These are phyloP conservation scores for Drosophila kuntzei DNA, from an alignment of 2,888 invertebrate species.

Conservation along the genomic window DNA sequence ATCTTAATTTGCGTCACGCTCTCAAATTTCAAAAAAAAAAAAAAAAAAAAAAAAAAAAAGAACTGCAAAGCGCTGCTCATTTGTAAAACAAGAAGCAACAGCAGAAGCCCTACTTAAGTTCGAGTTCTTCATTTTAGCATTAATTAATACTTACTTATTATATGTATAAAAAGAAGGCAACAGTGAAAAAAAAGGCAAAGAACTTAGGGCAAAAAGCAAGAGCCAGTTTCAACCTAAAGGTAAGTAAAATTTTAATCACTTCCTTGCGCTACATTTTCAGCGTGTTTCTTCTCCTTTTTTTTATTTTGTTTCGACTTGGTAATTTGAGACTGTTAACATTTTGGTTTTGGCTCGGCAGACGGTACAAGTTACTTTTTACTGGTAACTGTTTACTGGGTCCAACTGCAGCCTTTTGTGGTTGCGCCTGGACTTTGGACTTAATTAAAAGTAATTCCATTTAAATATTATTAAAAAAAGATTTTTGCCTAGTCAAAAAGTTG, in stretches of 20 bases:
- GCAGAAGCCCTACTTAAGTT: slow-evolving; percentile 71
- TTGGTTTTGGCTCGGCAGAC: slow-evolving; percentile 37
- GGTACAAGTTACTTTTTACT: not conserved
- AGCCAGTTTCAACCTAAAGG: slow-evolving; percentile 35
- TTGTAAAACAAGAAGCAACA: slow-evolving; percentile 68
- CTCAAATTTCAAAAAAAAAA: slow-evolving; percentile 62
- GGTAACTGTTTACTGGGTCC: not conserved
- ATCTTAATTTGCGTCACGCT: slow-evolving; percentile 68
- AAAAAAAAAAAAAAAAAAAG: slow-evolving; percentile 20
- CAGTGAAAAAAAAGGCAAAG: slow-evolving; percentile 31
- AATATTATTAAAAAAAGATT: slow-evolving; percentile 68
- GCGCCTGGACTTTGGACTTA: slow-evolving; percentile 63
- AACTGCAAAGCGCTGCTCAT: slow-evolving; percentile 57
- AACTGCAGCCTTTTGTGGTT: slow-evolving; percentile 63
- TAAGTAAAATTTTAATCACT: slow-evolving; percentile 75
- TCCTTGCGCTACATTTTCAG: slow-evolving; percentile 60
- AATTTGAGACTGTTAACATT: slow-evolving; percentile 77
- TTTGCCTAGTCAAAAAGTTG: slow-evolving; percentile 43
- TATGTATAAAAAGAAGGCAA: slow-evolving; percentile 25
- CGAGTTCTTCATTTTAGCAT: slow-evolving; percentile 73
- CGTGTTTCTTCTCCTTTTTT: slow-evolving; percentile 14
- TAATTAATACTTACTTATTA: slow-evolving; percentile 76
- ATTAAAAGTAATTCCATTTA: slow-evolving; percentile 77
- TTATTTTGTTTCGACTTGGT: slow-evolving; percentile 50
- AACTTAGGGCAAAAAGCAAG: slow-evolving; percentile 32